Percentiles rank a stretch among this genome's conserved stretches.
phyloP scores from a whole-genome alignment of 2,797 vertebrate genomes.

The Hafferia zeledoni region DNA sequence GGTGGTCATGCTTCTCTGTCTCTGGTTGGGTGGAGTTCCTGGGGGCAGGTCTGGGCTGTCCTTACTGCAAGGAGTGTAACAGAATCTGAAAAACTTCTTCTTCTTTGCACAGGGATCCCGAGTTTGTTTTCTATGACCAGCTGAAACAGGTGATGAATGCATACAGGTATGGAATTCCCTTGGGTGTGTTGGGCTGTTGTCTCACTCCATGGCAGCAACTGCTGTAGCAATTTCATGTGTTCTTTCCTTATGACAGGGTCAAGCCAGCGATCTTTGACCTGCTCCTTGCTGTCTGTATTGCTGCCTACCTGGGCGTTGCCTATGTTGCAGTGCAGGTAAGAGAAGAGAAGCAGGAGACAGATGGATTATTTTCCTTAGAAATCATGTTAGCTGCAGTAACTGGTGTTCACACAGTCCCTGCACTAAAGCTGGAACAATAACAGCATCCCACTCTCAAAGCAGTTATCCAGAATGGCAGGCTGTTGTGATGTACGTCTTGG shows the following conservation, averaged over 20 bases:
- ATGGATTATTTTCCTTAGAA: background rate
- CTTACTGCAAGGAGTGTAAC: background rate
- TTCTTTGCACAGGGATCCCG: conserved; percentile 87
- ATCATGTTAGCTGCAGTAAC: background rate
- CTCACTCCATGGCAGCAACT: background rate
- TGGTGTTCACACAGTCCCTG: background rate
- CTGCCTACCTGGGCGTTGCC: conserved; percentile 91
- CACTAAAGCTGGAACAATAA: background rate
- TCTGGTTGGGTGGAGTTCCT: background rate
- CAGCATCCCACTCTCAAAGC: background rate
- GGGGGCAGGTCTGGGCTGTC: background rate
- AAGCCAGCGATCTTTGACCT: conserved; percentile 98
- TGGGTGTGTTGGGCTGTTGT: background rate
- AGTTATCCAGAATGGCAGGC: background rate
- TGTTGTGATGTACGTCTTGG: background rate
- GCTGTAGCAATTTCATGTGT: background rate
- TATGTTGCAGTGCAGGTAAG: conserved; percentile 94
- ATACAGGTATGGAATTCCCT: conserved; percentile 84
- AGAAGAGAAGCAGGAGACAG: background rate
- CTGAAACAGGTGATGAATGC: conserved; percentile 99
- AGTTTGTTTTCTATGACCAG: conserved; percentile 99
- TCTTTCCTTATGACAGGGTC: conserved; percentile 80
- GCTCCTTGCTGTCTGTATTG: conserved; percentile 93
- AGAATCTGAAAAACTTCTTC: background rate
- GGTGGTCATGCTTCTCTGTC: background rate